These are phyloP conservation scores for Heterochromis multidens DNA, from an alignment of 2,113 vertebrate genomes.

Conservation along the genomic window DNA sequence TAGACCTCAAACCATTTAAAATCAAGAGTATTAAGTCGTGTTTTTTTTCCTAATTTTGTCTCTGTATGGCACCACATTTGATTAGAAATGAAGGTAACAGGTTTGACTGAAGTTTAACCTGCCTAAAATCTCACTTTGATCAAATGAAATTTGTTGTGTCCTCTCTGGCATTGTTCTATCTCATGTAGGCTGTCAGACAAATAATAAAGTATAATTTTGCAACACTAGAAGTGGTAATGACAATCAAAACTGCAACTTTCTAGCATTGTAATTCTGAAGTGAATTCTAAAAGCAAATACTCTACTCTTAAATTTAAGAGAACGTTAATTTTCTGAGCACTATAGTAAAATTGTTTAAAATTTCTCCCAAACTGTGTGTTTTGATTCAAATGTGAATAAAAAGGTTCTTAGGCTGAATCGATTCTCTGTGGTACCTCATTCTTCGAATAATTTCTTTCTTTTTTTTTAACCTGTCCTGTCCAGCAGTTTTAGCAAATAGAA, in stretches of 20 bases:
- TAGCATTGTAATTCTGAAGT: not conserved
- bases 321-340: not conserved
- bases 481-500: no score
- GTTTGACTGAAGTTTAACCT: not conserved
- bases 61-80: not conserved
- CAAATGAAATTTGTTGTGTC: not conserved
- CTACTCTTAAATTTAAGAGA: not conserved
- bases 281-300: not conserved
- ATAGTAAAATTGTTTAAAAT: not conserved
- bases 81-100: not conserved
- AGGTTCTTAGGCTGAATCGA: not conserved
- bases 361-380: not conserved
- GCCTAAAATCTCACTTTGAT: not conserved
- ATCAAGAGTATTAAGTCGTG: not conserved
- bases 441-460: not conserved
- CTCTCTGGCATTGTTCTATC: not conserved
- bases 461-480: no score
- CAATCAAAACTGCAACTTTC: not conserved
- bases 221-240: not conserved
- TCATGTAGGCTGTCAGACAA: not conserved
- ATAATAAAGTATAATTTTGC: not conserved
- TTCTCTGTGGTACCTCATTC: rapidly evolving
- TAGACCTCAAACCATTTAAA: not conserved
- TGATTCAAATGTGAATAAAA: not conserved
- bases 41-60: not conserved